A percentile compares a stretch with the other conserved stretches of the same genome.
phyloP scores from a whole-genome alignment of 2,797 vertebrate genomes.

The Spatula clypeata region DNA sequence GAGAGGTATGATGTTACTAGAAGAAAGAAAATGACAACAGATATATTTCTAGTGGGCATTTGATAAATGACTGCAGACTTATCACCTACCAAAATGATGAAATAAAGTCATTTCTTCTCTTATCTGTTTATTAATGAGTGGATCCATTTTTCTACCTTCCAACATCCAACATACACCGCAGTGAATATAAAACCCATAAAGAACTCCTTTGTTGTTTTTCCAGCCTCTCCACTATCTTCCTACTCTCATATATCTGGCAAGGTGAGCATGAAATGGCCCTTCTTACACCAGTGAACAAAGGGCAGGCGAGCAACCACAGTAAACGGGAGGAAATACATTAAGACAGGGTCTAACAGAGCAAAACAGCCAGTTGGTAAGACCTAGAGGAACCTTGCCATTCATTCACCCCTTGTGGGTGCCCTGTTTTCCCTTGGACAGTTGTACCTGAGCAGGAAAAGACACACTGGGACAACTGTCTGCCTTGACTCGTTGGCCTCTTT shows the following conservation, averaged over 20 bases:
- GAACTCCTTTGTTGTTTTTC: background rate
- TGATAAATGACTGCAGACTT: slow-evolving; percentile 59
- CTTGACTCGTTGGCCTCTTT: background rate
- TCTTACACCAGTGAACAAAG: background rate
- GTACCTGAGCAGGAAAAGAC: background rate
- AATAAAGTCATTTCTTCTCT: slow-evolving; percentile 31
- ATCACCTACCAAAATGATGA: slow-evolving; percentile 32
- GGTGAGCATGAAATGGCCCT: background rate
- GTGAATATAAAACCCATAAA: background rate
- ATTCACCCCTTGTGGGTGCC: background rate
- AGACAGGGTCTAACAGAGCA: background rate
- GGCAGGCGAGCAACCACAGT: background rate
- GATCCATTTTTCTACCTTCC: slow-evolving; percentile 6
- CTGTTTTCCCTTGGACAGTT: background rate
- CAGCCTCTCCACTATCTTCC: background rate
- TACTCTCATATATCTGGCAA: background rate
- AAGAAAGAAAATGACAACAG: slow-evolving; percentile 41
- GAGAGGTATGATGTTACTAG: slow-evolving; percentile 20
- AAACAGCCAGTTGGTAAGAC: background rate
- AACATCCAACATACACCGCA: background rate
- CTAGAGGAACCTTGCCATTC: background rate
- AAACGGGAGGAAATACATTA: background rate
- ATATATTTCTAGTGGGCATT: slow-evolving; percentile 27
- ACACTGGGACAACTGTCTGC: background rate
- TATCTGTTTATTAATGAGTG: slow-evolving; percentile 1